Percentiles rank a stretch among this genome's conserved stretches.
Evolutionary conservation across 2,113 vertebrate species (phyloP).

Genomic region (Saimiri boliviensis): DNA sequence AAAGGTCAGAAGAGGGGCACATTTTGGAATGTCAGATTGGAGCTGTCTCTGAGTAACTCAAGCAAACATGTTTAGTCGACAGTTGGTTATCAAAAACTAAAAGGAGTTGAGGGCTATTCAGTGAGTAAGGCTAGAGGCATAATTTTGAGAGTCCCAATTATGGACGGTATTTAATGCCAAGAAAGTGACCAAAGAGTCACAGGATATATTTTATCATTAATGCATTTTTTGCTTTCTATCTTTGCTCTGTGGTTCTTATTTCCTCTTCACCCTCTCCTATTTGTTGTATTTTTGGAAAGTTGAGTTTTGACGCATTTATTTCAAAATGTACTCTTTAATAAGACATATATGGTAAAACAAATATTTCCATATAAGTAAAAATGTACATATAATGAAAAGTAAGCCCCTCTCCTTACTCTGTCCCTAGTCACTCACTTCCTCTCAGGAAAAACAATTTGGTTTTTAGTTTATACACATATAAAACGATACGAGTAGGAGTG

Average conservation of each 20-base stretch:
- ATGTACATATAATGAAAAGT: neutral
- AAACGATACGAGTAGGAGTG: too few species aligned
- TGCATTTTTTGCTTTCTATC: neutral
- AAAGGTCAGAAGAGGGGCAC: neutral
- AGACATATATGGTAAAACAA: neutral
- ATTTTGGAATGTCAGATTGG: neutral
- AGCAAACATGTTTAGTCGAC: neutral
- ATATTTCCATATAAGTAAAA: neutral
- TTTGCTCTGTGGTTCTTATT: neutral
- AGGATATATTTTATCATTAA: neutral
- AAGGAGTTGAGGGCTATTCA: neutral
- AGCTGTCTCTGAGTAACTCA: neutral
- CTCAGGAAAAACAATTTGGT: neutral
- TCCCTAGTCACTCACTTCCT: neutral
- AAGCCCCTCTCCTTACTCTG: neutral
- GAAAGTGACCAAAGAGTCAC: neutral
- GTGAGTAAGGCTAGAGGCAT: neutral
- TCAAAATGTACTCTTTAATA: neutral
- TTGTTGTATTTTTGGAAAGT: neutral
- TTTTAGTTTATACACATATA: neutral
- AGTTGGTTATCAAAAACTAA: neutral
- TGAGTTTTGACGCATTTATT: neutral
- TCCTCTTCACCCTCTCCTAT: neutral
- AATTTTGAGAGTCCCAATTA: neutral
- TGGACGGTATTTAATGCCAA: neutral